A percentile compares a stretch with the other conserved stretches of the same genome.
Evolutionary conservation across 2,888 invertebrate species (phyloP).

Genomic region (Euzophera pinguis): DNA sequence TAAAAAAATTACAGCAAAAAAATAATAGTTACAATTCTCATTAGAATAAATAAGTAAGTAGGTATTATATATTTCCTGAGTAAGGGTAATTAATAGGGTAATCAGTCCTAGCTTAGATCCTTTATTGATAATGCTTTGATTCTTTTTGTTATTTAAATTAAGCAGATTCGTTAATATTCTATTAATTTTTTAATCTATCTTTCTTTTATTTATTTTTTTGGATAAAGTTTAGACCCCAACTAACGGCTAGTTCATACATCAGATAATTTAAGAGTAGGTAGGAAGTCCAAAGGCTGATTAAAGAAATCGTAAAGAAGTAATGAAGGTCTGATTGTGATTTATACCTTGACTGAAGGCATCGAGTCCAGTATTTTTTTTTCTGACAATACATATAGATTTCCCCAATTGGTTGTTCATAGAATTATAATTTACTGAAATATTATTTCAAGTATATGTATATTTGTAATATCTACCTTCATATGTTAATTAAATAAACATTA

Average conservation of each 20-base stretch:
- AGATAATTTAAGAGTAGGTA: constrained; percentile 22
- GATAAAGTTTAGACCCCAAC: background rate
- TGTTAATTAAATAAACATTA: no score
- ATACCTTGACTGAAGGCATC: background rate
- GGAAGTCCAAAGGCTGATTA: constrained; percentile 34
- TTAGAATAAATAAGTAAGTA: background rate
- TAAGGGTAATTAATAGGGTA: background rate
- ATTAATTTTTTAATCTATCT: background rate
- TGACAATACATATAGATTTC: background rate
- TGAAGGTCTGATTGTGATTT: constrained; percentile 18
- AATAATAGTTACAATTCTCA: background rate
- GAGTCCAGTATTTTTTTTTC: background rate
- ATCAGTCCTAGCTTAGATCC: background rate
- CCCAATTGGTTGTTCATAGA: no score
- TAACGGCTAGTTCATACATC: background rate
- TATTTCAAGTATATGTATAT: no score
- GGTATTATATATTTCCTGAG: background rate
- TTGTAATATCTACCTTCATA: no score
- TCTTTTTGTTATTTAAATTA: no score
- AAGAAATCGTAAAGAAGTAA: constrained; percentile 20
- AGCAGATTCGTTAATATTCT: background rate
- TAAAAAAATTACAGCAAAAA: background rate
- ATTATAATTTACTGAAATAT: no score
- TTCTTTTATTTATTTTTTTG: background rate
- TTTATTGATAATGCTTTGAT: background rate